Evolutionary conservation across 1,140 invertebrate genomes (phyloP), one percentile per base, ranked within the genome.

Genomic region (Ctenoplectra terminalis): DNA sequence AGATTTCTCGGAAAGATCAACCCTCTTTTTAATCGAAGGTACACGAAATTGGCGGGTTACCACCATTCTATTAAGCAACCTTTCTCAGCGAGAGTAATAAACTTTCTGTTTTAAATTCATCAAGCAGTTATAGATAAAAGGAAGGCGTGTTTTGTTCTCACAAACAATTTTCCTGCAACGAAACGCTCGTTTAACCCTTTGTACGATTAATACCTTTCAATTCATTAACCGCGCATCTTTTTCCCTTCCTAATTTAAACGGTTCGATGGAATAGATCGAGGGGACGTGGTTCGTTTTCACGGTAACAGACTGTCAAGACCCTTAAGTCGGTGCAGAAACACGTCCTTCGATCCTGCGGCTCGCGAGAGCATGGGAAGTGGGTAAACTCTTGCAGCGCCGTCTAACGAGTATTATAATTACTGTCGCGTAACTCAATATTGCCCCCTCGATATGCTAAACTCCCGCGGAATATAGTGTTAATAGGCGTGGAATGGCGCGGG

Each of bases 401-500:
- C 92, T 93, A 93, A 93, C 91, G 91, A 93, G 91, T 92, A 92
- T 93, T 92, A 94, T 92, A 93, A 92, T 93, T 93, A 92, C 90
- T 92, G 91, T 93, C 89, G 88, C 88, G 89, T 93, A 92, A 92
- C 91, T 91, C 90, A 92, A 92, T 92, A 92, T 92, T 89, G 89
- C 88, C 90, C 86, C 90, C 87, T 89, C 88, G 90, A 92, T 92
- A 92, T 91, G 92, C 92, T 92, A 93, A 93, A 92, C 92, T 92
- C 89, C 86, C 77, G 87, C 90, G 92, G 92, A 93, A 93, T 93
- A 93, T 93, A 93, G 92, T 91, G 92, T 93, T 94, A 93, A 94
- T 94, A 94, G 93, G 90, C 89, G 90, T 90, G 92, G 92, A 93
- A 92, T 93, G 91, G 92, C 84, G 87, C 87, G 90, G 88, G 87